These are phyloP conservation scores for Mus pahari DNA, from an alignment of 2,113 vertebrate genomes.

Conservation along the genomic window DNA sequence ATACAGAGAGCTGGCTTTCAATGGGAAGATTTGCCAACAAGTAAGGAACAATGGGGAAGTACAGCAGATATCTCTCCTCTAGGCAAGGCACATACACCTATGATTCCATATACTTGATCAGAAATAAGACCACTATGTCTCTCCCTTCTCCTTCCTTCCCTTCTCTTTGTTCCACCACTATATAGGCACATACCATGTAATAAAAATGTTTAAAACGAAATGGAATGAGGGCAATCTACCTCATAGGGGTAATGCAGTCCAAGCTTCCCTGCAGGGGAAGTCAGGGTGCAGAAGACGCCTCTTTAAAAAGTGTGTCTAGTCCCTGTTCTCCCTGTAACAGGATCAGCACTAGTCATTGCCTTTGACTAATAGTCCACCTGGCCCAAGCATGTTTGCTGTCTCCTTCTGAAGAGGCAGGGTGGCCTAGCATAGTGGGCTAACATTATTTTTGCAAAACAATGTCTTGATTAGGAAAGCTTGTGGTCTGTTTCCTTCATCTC, in stretches of 20 bases:
- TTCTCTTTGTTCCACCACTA: background rate
- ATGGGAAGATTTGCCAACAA: too few relatives aligned
- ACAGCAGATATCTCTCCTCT: too few relatives aligned
- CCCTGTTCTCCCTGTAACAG: too few relatives aligned
- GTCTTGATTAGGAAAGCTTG: background rate
- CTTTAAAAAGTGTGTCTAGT: accelerated
- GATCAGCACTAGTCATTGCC: background rate
- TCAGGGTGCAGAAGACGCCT: background rate
- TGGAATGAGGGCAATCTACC: too few relatives aligned
- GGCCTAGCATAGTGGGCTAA: too few relatives aligned
- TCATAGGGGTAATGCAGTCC: accelerated
- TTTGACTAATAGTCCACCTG: too few relatives aligned
- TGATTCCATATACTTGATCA: background rate
- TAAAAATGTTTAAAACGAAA: background rate
- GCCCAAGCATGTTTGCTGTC: too few relatives aligned
- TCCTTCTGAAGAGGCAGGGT: background rate
- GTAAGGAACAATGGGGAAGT: background rate
- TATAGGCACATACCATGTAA: background rate
- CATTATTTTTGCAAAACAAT: background rate
- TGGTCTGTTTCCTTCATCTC: background rate
- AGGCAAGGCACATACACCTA: too few relatives aligned
- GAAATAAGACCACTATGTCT: accelerated
- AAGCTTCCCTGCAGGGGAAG: background rate
- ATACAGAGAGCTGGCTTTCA: background rate
- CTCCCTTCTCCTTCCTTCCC: too few relatives aligned